These are phyloP conservation scores for Aphelinus certus DNA, from an alignment of 1,140 invertebrate species.

Conservation along the genomic window DNA sequence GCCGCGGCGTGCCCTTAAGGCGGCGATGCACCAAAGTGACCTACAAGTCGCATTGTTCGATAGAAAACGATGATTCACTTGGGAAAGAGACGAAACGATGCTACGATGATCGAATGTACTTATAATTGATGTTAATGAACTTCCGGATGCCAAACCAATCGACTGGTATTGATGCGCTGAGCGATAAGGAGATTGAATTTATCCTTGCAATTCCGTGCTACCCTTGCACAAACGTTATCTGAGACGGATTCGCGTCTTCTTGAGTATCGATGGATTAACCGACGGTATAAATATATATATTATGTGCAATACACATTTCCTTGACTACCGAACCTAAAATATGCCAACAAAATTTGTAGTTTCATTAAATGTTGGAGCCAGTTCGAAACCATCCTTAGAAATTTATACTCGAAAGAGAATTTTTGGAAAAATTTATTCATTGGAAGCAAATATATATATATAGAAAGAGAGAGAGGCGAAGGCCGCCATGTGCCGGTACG, in stretches of 20 bases:
- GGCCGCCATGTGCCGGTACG: slow-evolving; percentile 29
- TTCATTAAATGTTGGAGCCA: background rate
- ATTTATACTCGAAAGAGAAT: slow-evolving; percentile 1
- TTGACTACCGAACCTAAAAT: background rate
- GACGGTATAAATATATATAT: background rate
- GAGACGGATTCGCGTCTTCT: slow-evolving; percentile 29
- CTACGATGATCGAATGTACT: too few relatives aligned
- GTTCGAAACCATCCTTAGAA: background rate
- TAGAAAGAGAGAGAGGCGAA: slow-evolving; percentile 37
- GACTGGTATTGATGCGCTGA: background rate
- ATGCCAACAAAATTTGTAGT: background rate
- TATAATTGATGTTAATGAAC: slow-evolving; percentile 17
- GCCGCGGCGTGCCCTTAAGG: slow-evolving; percentile 27
- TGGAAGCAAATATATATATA: slow-evolving; percentile 40
- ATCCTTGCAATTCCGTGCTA: slow-evolving; percentile 14
- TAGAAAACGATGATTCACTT: slow-evolving; percentile 43
- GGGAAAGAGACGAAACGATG: background rate
- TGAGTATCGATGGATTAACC: slow-evolving; percentile 12
- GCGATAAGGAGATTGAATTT: background rate
- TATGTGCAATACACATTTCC: background rate
- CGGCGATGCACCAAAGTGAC: slow-evolving; percentile 52
- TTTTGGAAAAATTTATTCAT: slow-evolving; percentile 15
- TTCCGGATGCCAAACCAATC: slow-evolving; percentile 39
- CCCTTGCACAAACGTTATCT: slow-evolving; percentile 32
- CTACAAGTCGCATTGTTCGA: slow-evolving; percentile 49